phyloP scores from a whole-genome alignment of 2,113 vertebrate species.

The Xiphias gladius region DNA sequence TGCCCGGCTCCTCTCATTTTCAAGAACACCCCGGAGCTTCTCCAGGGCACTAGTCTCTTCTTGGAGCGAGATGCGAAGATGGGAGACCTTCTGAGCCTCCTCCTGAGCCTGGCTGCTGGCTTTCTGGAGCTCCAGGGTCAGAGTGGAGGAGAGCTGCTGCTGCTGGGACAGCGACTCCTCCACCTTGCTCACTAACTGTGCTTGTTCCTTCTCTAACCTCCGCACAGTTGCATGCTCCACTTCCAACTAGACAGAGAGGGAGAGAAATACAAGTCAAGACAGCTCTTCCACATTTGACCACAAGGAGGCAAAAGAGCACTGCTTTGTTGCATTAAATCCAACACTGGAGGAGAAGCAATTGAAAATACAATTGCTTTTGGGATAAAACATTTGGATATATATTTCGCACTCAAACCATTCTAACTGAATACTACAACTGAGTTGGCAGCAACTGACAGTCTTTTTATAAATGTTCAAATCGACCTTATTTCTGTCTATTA shows the following conservation, averaged over 20 bases:
- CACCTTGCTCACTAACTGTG: slow-evolving; percentile 86
- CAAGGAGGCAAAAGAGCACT: slow-evolving; percentile 70
- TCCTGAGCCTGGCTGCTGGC: slow-evolving; percentile 91
- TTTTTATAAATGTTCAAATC: slow-evolving; percentile 1
- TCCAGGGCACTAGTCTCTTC: slow-evolving; percentile 84
- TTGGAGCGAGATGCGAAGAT: slow-evolving; percentile 87
- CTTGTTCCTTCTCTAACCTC: slow-evolving; percentile 91
- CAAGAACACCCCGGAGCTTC: slow-evolving; percentile 86
- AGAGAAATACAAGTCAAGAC: slow-evolving; percentile 11
- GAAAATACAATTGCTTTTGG: not conserved
- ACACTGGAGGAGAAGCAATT: not conserved
- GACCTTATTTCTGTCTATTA: not conserved
- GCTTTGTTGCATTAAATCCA: not conserved
- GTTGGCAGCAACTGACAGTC: not conserved
- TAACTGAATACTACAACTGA: not conserved
- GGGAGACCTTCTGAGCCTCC: slow-evolving; percentile 89
- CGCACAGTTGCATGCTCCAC: slow-evolving; percentile 91
- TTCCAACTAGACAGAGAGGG: slow-evolving; percentile 88
- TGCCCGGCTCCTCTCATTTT: slow-evolving; percentile 85
- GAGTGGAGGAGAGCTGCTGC: slow-evolving; percentile 91
- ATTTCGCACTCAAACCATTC: not conserved
- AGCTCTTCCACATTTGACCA: slow-evolving; percentile 62
- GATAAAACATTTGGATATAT: not conserved
- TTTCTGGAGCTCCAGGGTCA: slow-evolving; percentile 93
- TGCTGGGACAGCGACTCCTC: slow-evolving; percentile 92